phyloP scores from a whole-genome alignment of 2,888 invertebrate genomes.

The Stenurella melanura region DNA sequence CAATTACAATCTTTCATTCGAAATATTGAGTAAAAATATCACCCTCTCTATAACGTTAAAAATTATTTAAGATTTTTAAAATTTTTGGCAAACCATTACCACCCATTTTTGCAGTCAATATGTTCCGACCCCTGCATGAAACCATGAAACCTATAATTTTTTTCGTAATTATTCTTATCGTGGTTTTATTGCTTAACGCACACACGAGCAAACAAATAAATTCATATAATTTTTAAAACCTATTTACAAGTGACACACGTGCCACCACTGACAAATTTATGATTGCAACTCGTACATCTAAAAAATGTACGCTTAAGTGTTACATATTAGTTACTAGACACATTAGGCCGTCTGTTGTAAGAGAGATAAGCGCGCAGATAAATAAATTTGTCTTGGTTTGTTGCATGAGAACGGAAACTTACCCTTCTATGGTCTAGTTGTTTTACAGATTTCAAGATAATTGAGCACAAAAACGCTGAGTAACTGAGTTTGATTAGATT shows the following conservation, averaged over 20 bases:
- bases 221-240: neutral
- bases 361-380: conserved; percentile 30
- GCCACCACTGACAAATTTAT: conserved; percentile 2
- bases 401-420: conserved; percentile 56
- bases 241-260: neutral
- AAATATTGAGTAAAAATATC: no score
- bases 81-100: no score
- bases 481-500: neutral
- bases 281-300: neutral
- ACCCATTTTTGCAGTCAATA: no score
- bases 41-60: no score
- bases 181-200: neutral
- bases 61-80: no score
- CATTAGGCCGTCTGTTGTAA: conserved; percentile 17
- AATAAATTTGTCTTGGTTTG: conserved; percentile 55
- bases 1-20: no score
- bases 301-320: conserved; percentile 25
- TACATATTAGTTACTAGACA: conserved; percentile 11
- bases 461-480: neutral
- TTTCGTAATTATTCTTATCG: neutral
- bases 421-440: conserved; percentile 46
- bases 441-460: conserved; percentile 31
- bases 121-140: no score
- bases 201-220: neutral
- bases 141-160: no score